phyloP scores from a whole-genome alignment of 64 coral and sea anemone genomes.

The Platygyra sinensis region DNA sequence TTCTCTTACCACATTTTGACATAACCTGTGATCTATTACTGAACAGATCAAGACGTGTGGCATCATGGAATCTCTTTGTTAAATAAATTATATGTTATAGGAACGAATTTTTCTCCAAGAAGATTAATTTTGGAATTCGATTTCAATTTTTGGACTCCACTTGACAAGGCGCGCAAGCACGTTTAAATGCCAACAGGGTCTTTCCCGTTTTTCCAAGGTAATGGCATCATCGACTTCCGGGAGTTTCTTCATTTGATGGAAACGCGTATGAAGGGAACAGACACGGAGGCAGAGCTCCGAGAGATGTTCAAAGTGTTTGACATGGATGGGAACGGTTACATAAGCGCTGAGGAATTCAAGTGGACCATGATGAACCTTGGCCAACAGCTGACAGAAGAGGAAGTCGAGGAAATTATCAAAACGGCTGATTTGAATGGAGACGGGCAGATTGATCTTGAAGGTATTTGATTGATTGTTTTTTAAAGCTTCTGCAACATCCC shows the following conservation, averaged over 20 bases:
- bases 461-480: not conserved
- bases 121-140: too few relatives aligned
- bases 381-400: constrained; percentile 30
- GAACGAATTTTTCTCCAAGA: too few relatives aligned
- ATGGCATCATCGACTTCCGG: constrained; percentile 31
- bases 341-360: constrained; percentile 35
- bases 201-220: not conserved
- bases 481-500: too few relatives aligned
- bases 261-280: constrained; percentile 34
- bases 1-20: too few relatives aligned
- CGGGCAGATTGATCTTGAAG: constrained; percentile 51
- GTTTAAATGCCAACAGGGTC: not conserved
- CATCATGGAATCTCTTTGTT: too few relatives aligned
- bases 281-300: constrained; percentile 27
- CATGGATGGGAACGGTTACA: constrained; percentile 37
- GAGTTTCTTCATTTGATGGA: constrained; percentile 45
- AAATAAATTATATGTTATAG: too few relatives aligned
- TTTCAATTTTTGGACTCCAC: too few relatives aligned
- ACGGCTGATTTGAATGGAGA: constrained; percentile 34
- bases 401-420: constrained; percentile 35
- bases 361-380: constrained; percentile 44
- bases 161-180: not conserved
- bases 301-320: constrained; percentile 48
- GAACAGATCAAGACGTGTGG: too few relatives aligned
- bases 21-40: too few relatives aligned